phyloP scores from a whole-genome alignment of 2,113 vertebrate species.

The Marmota flaviventris region DNA sequence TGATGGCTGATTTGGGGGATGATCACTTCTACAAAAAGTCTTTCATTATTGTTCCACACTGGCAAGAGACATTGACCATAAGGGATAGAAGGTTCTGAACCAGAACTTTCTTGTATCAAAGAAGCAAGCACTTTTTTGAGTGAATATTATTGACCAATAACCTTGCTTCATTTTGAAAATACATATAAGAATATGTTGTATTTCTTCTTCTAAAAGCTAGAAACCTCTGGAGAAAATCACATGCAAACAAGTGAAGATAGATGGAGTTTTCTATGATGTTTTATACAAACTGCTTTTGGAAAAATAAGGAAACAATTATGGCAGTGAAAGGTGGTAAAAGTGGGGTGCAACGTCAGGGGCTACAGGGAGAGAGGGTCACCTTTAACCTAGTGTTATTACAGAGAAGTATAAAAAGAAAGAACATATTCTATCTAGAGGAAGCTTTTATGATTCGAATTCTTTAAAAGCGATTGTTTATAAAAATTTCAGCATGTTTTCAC shows the following conservation, averaged over 20 bases:
- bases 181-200: not conserved
- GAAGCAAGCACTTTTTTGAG: not conserved
- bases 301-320: not conserved
- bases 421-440: not conserved
- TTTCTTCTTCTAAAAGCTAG: not conserved
- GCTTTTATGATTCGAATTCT: not conserved
- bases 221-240: not conserved
- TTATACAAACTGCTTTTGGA: not conserved
- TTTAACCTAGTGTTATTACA: not conserved
- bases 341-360: fast-evolving
- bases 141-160: not conserved
- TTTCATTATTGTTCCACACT: not conserved
- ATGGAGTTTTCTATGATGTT: not conserved
- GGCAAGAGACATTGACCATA: not conserved
- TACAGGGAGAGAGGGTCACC: not conserved
- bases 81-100: not conserved
- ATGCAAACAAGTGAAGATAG: not conserved
- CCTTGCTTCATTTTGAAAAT: not conserved
- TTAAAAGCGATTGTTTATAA: not conserved
- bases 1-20: not conserved
- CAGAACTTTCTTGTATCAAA: not conserved
- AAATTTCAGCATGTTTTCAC: slow-evolving; percentile 33
- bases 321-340: not conserved
- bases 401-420: not conserved
- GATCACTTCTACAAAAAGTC: not conserved